A percentile compares a stretch with the other conserved stretches of the same genome.
phyloP scores from a whole-genome alignment of 2,113 vertebrate genomes.

The Mesocricetus auratus region DNA sequence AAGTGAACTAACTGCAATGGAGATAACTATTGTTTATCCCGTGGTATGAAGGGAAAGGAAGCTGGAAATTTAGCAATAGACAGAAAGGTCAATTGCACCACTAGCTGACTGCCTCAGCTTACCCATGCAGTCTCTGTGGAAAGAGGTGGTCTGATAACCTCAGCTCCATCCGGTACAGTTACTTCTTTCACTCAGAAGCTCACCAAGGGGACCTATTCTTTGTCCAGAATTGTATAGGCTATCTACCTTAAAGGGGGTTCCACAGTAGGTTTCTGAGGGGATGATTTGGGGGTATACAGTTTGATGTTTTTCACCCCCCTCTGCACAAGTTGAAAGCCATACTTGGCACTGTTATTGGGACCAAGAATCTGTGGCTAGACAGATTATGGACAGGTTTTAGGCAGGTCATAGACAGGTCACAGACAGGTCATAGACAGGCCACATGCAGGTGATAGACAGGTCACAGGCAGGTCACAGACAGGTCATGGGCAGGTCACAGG shows the following conservation, averaged over 20 bases:
- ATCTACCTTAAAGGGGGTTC: not conserved
- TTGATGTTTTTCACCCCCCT: not conserved
- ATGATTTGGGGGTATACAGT: no score
- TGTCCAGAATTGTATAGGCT: not conserved
- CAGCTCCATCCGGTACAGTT: not conserved
- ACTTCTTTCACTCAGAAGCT: not conserved
- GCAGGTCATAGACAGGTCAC: no score
- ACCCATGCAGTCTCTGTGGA: not conserved
- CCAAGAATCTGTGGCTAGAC: not conserved
- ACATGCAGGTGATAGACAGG: no score
- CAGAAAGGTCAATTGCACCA: not conserved
- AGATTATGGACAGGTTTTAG: not conserved
- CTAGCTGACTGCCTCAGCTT: not conserved
- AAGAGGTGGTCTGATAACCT: rapidly evolving
- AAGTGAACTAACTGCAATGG: not conserved
- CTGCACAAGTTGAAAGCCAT: not conserved
- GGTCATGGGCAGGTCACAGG: no score
- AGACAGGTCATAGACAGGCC: no score
- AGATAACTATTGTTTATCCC: not conserved
- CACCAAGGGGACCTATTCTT: not conserved
- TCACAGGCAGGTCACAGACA: no score
- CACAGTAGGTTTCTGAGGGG: not conserved
- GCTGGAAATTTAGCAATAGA: not conserved
- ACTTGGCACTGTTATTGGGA: not conserved
- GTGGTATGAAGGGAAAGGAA: not conserved